phyloP scores from a whole-genome alignment of 2,113 vertebrate genomes.

The Hemibagrus wyckioides region DNA sequence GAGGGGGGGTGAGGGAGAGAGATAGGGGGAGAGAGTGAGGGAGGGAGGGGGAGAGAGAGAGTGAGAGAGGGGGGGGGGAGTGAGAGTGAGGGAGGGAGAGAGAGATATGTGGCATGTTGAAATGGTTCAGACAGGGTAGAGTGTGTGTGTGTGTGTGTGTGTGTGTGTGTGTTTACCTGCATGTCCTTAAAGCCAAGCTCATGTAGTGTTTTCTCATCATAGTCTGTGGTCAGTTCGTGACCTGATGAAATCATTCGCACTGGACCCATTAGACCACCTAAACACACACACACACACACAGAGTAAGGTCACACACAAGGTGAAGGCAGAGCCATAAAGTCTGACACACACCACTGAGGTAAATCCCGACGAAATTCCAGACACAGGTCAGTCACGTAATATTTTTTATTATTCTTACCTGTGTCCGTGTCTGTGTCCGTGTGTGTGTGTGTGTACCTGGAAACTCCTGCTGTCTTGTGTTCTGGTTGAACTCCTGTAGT shows the following conservation, averaged over 20 bases:
- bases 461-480: conserved; percentile 90
- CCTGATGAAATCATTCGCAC: conserved; percentile 99
- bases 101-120: too few relatives aligned
- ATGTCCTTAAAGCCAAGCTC: conserved; percentile 98
- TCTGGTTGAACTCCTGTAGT: conserved; percentile 97
- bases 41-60: neutral
- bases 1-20: neutral
- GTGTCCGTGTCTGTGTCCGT: neutral
- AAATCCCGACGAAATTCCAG: neutral
- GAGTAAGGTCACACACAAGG: neutral
- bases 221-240: conserved; percentile 96
- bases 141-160: neutral
- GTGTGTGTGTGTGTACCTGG: conserved; percentile 74
- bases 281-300: conserved; percentile 18
- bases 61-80: too few relatives aligned
- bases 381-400: neutral
- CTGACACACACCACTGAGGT: neutral
- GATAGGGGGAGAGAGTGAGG: too few relatives aligned
- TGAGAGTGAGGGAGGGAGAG: neutral
- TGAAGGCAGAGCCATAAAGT: neutral
- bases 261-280: conserved; percentile 96
- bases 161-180: conserved; percentile 79
- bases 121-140: too few relatives aligned
- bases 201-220: conserved; percentile 97
- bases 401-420: neutral